Evolutionary conservation across 1,140 invertebrate species (phyloP), one percentile per base, ranked within the genome.

Genomic region (Acromyrmex charruanus): DNA sequence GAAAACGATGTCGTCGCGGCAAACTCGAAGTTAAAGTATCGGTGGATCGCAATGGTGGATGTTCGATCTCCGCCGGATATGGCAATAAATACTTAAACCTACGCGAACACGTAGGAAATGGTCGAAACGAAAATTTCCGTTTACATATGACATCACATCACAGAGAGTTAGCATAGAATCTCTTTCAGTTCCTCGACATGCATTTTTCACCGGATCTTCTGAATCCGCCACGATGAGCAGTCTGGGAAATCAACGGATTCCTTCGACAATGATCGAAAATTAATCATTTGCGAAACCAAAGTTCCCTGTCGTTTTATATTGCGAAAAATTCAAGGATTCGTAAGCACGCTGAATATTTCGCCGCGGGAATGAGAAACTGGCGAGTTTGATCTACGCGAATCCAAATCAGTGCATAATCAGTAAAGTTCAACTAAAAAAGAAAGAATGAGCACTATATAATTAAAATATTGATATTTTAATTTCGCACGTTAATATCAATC

Each of bases 51-150:
- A 39, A 31, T 68, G n/a, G 35, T 49, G 68, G 58, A 12, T 3
- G 66, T 25, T 74, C 53, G 80, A 82, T 82, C 80, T n/a, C 65
- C 66, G 35, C 68, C 39, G 68, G 53, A 72, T 39, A 82, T 75
- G 69, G 80, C 69, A 63, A 84, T 84, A 84, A 84, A 84, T 82
- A 82, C 69, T 82, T 84, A 61, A 75, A 75, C 4, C 39, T 35
- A 61, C n/a, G n/a, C 16, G 35, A 82, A n/a, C 31, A 74, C 68
- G 55, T 51, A 61, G 55, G 69, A 84, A 82, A 59, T 49, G 35
- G 79, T 39, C 53, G 35, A 74, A 75, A 25, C 18, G 9, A 28
- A 51, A 75, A 75, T 49, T 84, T 84, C 69, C 80, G 69, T 44
- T 21, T 63, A 72, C 18, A 12, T 31, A 49, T 10, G 69, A 63